Base-by-base conservation (phyloP, 1,140 invertebrate genomes). In the Daktulosphaira vitifoliae region DNA sequence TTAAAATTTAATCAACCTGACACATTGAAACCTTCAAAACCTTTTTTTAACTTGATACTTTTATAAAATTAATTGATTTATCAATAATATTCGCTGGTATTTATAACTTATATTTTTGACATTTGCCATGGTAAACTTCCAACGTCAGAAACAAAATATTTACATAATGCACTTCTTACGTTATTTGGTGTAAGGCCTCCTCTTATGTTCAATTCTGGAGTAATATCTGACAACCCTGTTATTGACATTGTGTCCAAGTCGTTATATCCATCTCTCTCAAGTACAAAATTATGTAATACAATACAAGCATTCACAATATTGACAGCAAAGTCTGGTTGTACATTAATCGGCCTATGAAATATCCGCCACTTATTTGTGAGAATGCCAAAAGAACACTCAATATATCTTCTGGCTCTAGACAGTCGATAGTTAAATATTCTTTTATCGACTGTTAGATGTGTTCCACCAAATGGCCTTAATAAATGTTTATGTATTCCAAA, bases 341-440 rank as follows among this genome's bases (percentile, higher is more conserved):
- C 71, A 70, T 71, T 69, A 11, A 72, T 50, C 22, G 67, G 51
- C 23, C 18, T 23, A 37, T 33, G 51, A 33, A 33, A 38, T 53
- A 53, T 33, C 26, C 29, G 51, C 29, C 29, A 37, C 51, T 53
- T 53, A 33, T 53, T 53, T 53, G 51, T 53, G 25, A 53, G 18
- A 6, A 53, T 53, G 13, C 51, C 51, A 37, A 53, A 53, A 53
- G 51, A 33, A 37, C 51, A 53, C 23, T 53, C 51, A 20, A 53
- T 18, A 33, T 20, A 33, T 53, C 51, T 38, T 53, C 51, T 53
- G 6, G 51, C 51, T 33, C 51, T 39, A 18, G 44, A 65, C 20
- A 70, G 65, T 25, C 70, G 22, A 68, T 75, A 77, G 65, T 78
- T 76, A 68, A 73, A 77, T 16, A 74, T 69, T 66, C 68, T 68